These are phyloP conservation scores for Diarsia brunnea DNA, from an alignment of 2,888 invertebrate species.

Conservation along the genomic window DNA sequence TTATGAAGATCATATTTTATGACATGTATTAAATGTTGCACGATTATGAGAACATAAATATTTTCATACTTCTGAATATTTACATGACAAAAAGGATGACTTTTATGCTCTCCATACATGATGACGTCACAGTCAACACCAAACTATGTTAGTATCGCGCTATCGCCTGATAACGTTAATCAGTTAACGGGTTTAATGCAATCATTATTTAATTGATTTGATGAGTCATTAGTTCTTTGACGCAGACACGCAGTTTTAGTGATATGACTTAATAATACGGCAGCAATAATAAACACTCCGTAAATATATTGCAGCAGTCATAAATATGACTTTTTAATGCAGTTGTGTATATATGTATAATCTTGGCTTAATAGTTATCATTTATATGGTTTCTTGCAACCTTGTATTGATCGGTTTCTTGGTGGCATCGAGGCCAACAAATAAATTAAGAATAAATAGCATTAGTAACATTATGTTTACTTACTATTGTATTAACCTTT, in stretches of 20 bases:
- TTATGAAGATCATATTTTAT: no score
- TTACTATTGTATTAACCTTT: no score
- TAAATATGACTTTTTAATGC: background rate
- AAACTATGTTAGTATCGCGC: slow-evolving; percentile 15
- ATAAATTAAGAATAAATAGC: background rate
- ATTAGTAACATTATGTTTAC: background rate
- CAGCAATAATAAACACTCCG: background rate
- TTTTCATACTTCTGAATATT: background rate
- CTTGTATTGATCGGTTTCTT: background rate
- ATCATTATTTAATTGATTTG: slow-evolving; percentile 37
- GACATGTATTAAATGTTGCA: background rate
- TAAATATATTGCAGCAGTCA: background rate
- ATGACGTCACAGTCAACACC: slow-evolving; percentile 4
- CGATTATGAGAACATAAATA: background rate
- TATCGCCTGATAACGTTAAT: slow-evolving; percentile 48
- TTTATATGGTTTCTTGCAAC: background rate
- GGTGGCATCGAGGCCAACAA: background rate
- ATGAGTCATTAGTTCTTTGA: slow-evolving; percentile 11
- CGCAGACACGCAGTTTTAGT: slow-evolving; percentile 8
- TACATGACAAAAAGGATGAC: background rate
- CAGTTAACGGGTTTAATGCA: slow-evolving; percentile 46
- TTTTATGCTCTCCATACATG: slow-evolving; percentile 12
- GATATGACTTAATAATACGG: background rate
- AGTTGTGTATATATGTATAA: background rate
- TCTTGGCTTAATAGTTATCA: background rate